A percentile compares a stretch with the other conserved stretches of the same genome.
Evolutionary conservation across 2,797 vertebrate species (phyloP).

Genomic region (Hippocampus kuda): DNA sequence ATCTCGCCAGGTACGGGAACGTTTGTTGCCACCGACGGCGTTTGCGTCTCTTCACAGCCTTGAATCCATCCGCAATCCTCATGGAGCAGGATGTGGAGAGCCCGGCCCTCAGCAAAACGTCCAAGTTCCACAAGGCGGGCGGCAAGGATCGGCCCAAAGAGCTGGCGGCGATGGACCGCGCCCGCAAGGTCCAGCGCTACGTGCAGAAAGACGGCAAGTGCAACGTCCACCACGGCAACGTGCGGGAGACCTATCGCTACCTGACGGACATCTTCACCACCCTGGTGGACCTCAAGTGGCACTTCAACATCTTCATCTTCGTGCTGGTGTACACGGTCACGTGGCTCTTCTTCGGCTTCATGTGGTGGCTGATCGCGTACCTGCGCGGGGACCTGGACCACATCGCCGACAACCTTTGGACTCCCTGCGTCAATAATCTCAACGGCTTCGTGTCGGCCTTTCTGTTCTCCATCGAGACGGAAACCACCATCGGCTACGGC

Average conservation of each 20-base stretch:
- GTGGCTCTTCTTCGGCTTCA: slow-evolving; percentile 97
- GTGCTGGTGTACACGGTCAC: slow-evolving; percentile 97
- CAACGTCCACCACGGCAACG: slow-evolving; percentile 96
- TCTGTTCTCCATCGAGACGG: slow-evolving; percentile 98
- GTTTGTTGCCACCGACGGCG: neutral
- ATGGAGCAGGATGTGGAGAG: slow-evolving; percentile 99
- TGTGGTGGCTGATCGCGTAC: slow-evolving; percentile 98
- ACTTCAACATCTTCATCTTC: slow-evolving; percentile 95
- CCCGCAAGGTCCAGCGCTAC: slow-evolving; percentile 86
- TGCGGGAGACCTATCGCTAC: slow-evolving; percentile 92
- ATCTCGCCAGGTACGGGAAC: too few species aligned
- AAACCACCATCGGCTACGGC: slow-evolving; percentile 97
- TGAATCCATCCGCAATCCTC: slow-evolving; percentile 74
- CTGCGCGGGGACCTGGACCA: slow-evolving; percentile 93
- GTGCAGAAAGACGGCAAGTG: slow-evolving; percentile 97
- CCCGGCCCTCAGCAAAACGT: slow-evolving; percentile 77
- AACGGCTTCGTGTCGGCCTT: slow-evolving; percentile 96
- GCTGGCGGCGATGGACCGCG: slow-evolving; percentile 65
- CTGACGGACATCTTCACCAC: slow-evolving; percentile 98
- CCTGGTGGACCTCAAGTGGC: slow-evolving; percentile 95
- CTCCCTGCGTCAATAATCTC: slow-evolving; percentile 95
- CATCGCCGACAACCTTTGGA: slow-evolving; percentile 83
- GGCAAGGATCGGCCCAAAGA: slow-evolving; percentile 80
- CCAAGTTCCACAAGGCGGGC: slow-evolving; percentile 85
- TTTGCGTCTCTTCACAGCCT: slow-evolving; percentile 52